These are phyloP conservation scores for Myathropa florea DNA, from an alignment of 2,888 invertebrate species.

Conservation along the genomic window DNA sequence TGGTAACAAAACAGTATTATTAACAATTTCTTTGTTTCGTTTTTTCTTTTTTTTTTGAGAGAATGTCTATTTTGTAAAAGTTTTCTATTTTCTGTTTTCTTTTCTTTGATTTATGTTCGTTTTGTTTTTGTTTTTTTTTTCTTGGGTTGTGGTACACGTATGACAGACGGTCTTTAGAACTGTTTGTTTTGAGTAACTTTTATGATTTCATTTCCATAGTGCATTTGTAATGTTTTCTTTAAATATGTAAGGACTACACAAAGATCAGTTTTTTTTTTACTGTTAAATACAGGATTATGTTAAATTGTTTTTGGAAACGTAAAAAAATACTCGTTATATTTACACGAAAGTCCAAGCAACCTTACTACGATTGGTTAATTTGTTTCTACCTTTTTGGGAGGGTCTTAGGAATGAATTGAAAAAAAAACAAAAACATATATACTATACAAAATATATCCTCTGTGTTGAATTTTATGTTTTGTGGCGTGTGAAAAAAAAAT, in stretches of 20 bases:
- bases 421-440: conserved; percentile 7
- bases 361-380: conserved; percentile 56
- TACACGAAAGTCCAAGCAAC: conserved; percentile 62
- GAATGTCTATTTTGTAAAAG: conserved; percentile 60
- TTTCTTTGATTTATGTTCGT: conserved; percentile 4
- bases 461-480: conserved; percentile 79
- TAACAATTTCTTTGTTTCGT: conserved; percentile 35
- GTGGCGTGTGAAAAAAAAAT: conserved; percentile 78
- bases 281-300: conserved; percentile 10
- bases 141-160: conserved; percentile 11
- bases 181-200: conserved; percentile 9
- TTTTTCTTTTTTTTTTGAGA: conserved; percentile 36
- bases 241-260: neutral
- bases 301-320: neutral
- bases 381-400: conserved; percentile 37
- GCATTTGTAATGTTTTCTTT: conserved; percentile 41
- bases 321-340: neutral
- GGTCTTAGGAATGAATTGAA: conserved; percentile 49
- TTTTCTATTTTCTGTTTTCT: neutral
- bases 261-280: conserved; percentile 13
- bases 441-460: conserved; percentile 73
- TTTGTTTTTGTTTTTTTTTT: conserved; percentile 14
- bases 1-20: conserved; percentile 74
- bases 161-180: conserved; percentile 16
- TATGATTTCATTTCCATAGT: conserved; percentile 39